These are phyloP conservation scores for Tribolium madens DNA, from an alignment of 1,140 invertebrate species.

Conservation along the genomic window DNA sequence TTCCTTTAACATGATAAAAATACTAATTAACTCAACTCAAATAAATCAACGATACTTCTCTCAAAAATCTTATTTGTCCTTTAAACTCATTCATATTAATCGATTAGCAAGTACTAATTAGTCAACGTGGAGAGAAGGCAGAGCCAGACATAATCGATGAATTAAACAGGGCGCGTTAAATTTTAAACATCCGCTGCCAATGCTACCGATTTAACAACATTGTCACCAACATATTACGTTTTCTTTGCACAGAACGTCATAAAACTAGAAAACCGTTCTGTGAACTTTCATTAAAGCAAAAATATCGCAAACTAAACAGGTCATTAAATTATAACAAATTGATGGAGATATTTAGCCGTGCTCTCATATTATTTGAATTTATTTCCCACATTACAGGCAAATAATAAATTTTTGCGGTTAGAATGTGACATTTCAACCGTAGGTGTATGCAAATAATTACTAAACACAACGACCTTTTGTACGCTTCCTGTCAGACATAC, in stretches of 20 bases:
- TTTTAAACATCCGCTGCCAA: slow-evolving; percentile 15
- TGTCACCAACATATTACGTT: neutral
- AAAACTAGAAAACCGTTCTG: neutral
- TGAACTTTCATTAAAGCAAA: neutral
- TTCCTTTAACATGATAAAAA: too few relatives aligned
- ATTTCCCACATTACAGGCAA: neutral
- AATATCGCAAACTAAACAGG: neutral
- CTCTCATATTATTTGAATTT: neutral
- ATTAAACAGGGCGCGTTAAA: slow-evolving; percentile 23
- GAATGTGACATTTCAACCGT: neutral
- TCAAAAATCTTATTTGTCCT: neutral
- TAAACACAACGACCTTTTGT: neutral
- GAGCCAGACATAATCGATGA: slow-evolving; percentile 32
- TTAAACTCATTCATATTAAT: slow-evolving; percentile 17
- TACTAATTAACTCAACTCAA: neutral
- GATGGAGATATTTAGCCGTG: neutral
- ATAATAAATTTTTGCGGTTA: neutral
- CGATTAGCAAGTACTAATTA: slow-evolving; percentile 30
- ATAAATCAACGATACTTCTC: neutral
- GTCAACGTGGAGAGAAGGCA: neutral
- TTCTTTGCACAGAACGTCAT: neutral
- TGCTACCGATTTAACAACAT: neutral
- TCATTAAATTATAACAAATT: too few relatives aligned
- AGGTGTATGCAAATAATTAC: neutral
- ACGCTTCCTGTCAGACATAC: neutral